These are phyloP conservation scores for Sphaerophoria rueppellii DNA, from an alignment of 2,888 invertebrate species.

Conservation along the genomic window DNA sequence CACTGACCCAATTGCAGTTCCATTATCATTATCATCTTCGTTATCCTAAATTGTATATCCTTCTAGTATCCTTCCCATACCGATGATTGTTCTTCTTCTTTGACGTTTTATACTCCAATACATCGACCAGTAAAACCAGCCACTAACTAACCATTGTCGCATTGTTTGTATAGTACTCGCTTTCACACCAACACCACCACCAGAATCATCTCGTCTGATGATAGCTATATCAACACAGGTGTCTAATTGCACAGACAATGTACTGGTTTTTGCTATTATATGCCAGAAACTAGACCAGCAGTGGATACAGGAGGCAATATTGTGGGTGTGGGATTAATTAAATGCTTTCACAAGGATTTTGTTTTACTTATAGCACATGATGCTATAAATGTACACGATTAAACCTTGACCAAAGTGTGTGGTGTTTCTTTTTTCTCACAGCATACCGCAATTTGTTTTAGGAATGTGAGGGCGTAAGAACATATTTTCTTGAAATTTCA, in stretches of 20 bases:
- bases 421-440: background rate
- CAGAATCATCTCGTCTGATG: background rate
- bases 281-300: background rate
- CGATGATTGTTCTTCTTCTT: conserved; percentile 17
- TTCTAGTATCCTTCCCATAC: background rate
- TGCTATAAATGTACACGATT: background rate
- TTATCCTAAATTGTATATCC: conserved; percentile 7
- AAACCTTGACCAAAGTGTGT: conserved; percentile 3
- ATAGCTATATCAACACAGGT: conserved; percentile 13
- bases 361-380: conserved; percentile 40
- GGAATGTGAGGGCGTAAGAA: too few relatives aligned
- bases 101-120: background rate
- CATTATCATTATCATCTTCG: background rate
- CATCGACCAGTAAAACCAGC: conserved; percentile 45
- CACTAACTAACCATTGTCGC: conserved; percentile 45
- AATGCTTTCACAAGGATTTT: conserved; percentile 62
- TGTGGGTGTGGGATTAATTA: conserved; percentile 56
- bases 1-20: conserved; percentile 32
- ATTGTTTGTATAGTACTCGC: conserved; percentile 14
- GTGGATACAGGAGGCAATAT: conserved; percentile 45
- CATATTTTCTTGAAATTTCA: too few relatives aligned
- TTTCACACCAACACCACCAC: background rate
- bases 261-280: background rate
- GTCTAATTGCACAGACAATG: conserved; percentile 16
- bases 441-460: too few relatives aligned